Evolutionary conservation across 2,797 vertebrate species (phyloP).

Genomic region (Chaenodraco wilsoni): DNA sequence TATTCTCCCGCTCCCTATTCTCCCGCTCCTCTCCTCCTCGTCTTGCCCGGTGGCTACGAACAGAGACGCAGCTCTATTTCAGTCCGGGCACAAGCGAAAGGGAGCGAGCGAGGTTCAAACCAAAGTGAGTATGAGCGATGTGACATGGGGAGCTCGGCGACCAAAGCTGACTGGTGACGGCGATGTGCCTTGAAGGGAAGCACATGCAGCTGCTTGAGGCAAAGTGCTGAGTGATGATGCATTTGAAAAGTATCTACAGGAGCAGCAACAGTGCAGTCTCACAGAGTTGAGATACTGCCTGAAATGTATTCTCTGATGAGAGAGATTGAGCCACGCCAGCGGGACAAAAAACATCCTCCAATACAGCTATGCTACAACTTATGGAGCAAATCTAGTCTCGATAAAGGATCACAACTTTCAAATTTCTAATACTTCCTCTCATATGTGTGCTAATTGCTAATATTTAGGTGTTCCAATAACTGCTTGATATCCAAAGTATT

Average conservation of each 20-base stretch:
- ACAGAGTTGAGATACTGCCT: neutral
- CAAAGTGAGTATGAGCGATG: slow-evolving; percentile 3
- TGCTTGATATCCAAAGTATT: no score
- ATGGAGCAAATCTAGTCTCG: neutral
- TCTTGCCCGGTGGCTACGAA: slow-evolving; percentile 12
- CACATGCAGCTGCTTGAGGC: slow-evolving; percentile 7
- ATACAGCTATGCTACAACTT: neutral
- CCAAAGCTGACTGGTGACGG: neutral
- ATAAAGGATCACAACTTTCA: neutral
- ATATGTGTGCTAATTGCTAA: no score
- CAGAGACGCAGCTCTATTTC: neutral
- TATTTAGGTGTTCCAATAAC: no score
- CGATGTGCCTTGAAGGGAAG: slow-evolving; percentile 23
- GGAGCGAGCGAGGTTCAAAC: slow-evolving; percentile 15
- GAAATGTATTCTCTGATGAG: slow-evolving; percentile 3
- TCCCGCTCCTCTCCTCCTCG: slow-evolving; percentile 12
- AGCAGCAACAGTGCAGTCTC: neutral
- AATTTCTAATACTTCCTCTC: no score
- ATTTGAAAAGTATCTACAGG: slow-evolving; percentile 6
- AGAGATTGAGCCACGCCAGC: neutral
- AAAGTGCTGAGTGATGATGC: neutral
- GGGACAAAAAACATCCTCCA: neutral
- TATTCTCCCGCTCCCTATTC: slow-evolving; percentile 11
- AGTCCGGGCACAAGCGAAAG: slow-evolving; percentile 8
- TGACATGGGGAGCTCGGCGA: slow-evolving; percentile 25